phyloP scores from a whole-genome alignment of 2,113 vertebrate species.

The Cyrtonyx montezumae region DNA sequence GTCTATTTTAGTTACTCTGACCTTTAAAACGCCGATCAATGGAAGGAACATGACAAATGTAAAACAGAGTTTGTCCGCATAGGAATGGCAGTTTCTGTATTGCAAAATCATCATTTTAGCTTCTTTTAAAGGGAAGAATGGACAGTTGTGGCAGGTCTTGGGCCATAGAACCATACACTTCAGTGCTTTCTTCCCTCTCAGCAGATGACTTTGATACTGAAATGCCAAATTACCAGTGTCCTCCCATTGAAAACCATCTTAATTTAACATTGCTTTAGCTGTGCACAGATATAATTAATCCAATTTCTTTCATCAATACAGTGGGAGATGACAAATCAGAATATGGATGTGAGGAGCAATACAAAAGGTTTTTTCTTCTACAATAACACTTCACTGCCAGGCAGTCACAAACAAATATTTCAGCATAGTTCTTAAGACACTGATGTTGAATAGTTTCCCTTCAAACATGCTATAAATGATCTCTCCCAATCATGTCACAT shows the following conservation, averaged over 20 bases:
- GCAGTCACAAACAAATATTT: not conserved
- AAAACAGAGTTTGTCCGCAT: not conserved
- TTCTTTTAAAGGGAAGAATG: not conserved
- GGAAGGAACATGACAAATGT: not conserved
- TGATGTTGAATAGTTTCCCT: not conserved
- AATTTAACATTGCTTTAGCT: not conserved
- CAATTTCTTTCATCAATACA: not conserved
- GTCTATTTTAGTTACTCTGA: constrained; percentile 27
- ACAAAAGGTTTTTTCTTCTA: not conserved
- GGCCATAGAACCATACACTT: not conserved
- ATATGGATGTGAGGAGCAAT: not conserved
- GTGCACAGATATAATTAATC: not conserved
- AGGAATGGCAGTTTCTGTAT: not conserved
- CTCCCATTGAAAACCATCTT: not conserved
- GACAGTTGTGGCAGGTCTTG: not conserved
- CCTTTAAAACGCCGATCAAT: constrained; percentile 33
- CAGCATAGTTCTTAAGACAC: not conserved
- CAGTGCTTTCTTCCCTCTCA: not conserved
- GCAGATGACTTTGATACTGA: not conserved
- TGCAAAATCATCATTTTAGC: not conserved
- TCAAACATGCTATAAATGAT: not conserved
- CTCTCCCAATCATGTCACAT: not conserved
- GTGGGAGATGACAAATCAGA: not conserved
- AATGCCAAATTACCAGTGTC: not conserved
- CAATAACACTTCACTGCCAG: not conserved